Percentiles rank a stretch among this genome's conserved stretches.
These are phyloP conservation scores for Ophiodon elongatus DNA, from an alignment of 2,113 vertebrate genomes.

Conservation along the genomic window DNA sequence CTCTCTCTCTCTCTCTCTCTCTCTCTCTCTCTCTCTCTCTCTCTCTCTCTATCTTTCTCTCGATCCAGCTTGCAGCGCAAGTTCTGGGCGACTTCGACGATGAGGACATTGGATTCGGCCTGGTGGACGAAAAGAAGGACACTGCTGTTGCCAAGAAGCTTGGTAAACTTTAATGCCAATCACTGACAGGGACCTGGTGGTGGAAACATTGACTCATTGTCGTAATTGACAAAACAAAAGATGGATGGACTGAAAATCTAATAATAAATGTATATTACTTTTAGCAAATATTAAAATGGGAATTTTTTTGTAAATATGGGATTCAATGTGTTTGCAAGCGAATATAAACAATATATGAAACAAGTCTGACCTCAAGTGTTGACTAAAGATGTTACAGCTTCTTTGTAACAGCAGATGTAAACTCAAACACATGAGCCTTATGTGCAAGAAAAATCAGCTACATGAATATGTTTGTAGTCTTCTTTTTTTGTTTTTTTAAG, in stretches of 20 bases:
- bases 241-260: background rate
- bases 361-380: constrained; percentile 66
- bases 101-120: constrained; percentile 91
- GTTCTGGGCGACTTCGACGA: constrained; percentile 91
- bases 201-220: background rate
- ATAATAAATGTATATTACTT: no score
- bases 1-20: background rate
- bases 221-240: background rate
- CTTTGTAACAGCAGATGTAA: background rate
- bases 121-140: constrained; percentile 91
- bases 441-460: background rate
- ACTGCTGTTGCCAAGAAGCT: constrained; percentile 89
- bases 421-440: background rate
- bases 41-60: background rate
- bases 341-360: background rate
- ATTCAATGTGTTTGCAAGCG: background rate
- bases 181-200: background rate
- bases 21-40: background rate
- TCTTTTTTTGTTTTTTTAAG: background rate
- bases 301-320: background rate
- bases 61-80: constrained; percentile 90
- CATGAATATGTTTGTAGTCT: background rate
- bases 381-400: constrained; percentile 14
- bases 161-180: constrained; percentile 78
- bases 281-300: background rate